A percentile compares a stretch with the other conserved stretches of the same genome.
Conservation (phyloP, 2,113 vertebrate genomes). For the Uropsilus gracilis region DNA sequence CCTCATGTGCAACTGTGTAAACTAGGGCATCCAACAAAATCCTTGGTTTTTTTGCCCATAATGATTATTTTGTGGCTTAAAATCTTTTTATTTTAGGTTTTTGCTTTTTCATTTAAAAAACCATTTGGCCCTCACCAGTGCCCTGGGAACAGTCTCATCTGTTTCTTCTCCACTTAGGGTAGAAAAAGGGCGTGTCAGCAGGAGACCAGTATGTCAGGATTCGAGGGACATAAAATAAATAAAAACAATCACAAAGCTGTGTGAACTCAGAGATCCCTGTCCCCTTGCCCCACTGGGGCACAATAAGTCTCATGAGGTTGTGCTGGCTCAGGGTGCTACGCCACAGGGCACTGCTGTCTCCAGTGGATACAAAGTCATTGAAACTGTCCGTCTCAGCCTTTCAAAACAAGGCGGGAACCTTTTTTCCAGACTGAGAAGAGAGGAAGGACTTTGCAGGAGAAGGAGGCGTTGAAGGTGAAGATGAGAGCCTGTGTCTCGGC, state of each 20-base stretch:
- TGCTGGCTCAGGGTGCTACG: neutral
- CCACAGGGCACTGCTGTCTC: neutral
- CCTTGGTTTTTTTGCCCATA: neutral
- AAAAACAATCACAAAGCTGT: neutral
- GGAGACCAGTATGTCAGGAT: neutral
- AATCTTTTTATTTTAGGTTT: neutral
- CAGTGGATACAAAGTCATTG: too few relatives aligned
- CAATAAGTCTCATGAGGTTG: fast-evolving
- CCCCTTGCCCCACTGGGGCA: neutral
- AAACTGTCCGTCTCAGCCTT: neutral
- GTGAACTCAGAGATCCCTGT: too few relatives aligned
- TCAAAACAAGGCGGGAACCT: neutral
- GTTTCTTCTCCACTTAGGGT: neutral
- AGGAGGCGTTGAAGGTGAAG: slow-evolving; percentile 29
- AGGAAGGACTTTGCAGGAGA: neutral
- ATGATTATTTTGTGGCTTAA: neutral
- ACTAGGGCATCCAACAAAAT: neutral
- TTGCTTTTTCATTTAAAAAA: neutral
- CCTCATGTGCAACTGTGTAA: neutral
- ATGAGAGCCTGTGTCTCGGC: neutral
- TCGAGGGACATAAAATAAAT: neutral
- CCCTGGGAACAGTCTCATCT: neutral
- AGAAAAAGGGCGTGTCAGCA: fast-evolving
- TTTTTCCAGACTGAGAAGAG: slow-evolving; percentile 38
- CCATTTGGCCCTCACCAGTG: neutral